phyloP scores from a whole-genome alignment of 2,888 invertebrate genomes.

The Polydrusus cervinus region DNA sequence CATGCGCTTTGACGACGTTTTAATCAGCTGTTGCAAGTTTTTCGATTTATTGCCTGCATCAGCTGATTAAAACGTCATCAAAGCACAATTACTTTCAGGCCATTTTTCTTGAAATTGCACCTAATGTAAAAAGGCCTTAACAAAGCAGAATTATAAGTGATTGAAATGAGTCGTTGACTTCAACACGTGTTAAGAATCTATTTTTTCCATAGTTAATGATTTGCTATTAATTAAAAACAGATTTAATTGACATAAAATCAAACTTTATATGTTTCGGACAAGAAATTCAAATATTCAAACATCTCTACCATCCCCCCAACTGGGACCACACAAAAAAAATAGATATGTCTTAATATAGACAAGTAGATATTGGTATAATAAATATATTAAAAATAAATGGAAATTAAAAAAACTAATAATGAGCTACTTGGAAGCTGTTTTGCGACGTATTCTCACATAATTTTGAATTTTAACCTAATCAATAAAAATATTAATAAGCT shows the following conservation, averaged over 20 bases:
- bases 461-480: slow-evolving; percentile 18
- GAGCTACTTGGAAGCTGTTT: slow-evolving; percentile 12
- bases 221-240: background rate
- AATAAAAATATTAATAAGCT: slow-evolving; percentile 21
- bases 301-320: slow-evolving; percentile 1
- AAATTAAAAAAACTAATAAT: background rate
- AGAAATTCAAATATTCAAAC: slow-evolving; percentile 1
- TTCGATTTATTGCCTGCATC: no score
- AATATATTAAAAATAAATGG: slow-evolving; percentile 4
- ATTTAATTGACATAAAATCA: background rate
- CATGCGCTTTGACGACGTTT: no score
- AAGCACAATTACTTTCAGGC: no score
- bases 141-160: no score
- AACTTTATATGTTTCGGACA: background rate
- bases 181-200: background rate
- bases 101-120: no score
- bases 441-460: slow-evolving; percentile 11
- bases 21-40: no score
- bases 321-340: slow-evolving; percentile 17
- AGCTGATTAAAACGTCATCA: no score
- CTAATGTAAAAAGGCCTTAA: no score
- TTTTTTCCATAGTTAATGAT: background rate
- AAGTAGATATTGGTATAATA: background rate
- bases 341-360: slow-evolving; percentile 11
- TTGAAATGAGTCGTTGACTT: no score